phyloP scores from a whole-genome alignment of 35 echinoderm and acorn worm species.

The Patiria miniata region DNA sequence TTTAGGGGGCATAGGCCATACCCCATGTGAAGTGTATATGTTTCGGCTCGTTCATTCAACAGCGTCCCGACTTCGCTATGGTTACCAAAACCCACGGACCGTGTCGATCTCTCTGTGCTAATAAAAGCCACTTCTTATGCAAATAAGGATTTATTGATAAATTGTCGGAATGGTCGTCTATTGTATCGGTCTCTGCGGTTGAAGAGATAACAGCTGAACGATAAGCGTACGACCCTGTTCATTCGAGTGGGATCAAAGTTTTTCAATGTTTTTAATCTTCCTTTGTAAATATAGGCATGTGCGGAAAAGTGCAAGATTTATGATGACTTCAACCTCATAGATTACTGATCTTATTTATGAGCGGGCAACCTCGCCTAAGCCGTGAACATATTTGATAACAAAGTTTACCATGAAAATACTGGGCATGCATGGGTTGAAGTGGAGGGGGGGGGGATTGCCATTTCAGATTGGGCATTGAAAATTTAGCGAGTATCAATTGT shows the following conservation, averaged over 20 bases:
- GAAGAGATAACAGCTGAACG: not conserved
- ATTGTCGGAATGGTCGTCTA: not conserved
- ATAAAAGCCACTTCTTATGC: constrained; percentile 24
- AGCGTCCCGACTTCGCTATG: not conserved
- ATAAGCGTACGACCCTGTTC: not conserved
- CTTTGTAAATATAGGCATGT: too few relatives aligned
- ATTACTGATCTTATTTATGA: too few relatives aligned
- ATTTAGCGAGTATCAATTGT: too few relatives aligned
- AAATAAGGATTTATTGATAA: not conserved
- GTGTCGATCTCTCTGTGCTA: not conserved
- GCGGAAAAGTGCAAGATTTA: too few relatives aligned
- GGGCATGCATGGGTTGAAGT: too few relatives aligned
- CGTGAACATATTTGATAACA: too few relatives aligned
- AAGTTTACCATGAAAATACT: too few relatives aligned
- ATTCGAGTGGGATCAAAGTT: constrained; percentile 3
- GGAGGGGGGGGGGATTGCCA: too few relatives aligned
- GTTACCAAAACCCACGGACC: not conserved
- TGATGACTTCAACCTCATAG: too few relatives aligned
- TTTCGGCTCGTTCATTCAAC: not conserved
- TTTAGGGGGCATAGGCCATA: constrained; percentile 1
- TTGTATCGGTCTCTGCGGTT: not conserved
- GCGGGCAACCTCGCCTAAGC: too few relatives aligned
- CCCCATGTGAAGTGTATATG: constrained; percentile 16
- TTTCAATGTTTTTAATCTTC: not conserved
- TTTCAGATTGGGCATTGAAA: too few relatives aligned